These are phyloP conservation scores for Cataglyphis livida DNA, from an alignment of 2,888 invertebrate species.

Conservation along the genomic window DNA sequence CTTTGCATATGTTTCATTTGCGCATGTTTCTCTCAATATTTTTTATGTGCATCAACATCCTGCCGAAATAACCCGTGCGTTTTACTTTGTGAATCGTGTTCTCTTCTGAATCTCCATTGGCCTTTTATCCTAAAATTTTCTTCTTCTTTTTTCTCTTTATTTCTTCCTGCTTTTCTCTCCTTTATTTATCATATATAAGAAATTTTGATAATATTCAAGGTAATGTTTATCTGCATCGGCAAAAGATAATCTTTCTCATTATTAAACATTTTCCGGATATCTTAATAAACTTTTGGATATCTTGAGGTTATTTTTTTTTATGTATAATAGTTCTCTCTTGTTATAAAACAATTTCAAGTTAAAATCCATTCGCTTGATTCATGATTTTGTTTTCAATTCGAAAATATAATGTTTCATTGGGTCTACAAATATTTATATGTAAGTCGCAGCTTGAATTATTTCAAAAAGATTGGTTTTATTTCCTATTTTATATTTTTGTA, in stretches of 20 bases:
- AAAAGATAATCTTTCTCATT: constrained; percentile 1
- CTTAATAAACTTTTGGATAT: background rate
- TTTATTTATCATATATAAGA: constrained; percentile 34
- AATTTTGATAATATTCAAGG: constrained; percentile 55
- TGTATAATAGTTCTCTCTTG: background rate
- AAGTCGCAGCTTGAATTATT: background rate
- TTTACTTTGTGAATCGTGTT: constrained; percentile 12
- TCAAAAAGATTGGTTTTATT: background rate
- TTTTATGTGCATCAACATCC: constrained; percentile 27
- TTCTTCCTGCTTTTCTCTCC: background rate
- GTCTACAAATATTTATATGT: background rate
- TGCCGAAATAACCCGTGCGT: constrained; percentile 8
- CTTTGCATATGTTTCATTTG: background rate
- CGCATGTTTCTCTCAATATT: constrained; percentile 25
- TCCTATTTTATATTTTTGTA: background rate
- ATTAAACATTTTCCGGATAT: background rate
- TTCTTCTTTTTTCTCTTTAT: background rate
- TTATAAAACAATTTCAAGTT: background rate
- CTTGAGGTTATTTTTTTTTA: background rate
- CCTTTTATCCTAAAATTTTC: background rate
- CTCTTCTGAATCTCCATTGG: constrained; percentile 1
- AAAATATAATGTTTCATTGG: background rate
- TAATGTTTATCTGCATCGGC: constrained; percentile 47
- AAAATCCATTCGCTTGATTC: constrained; percentile 23
- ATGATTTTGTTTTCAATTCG: background rate